phyloP scores from a whole-genome alignment of 2,797 vertebrate species.

The Crenichthys baileyi region DNA sequence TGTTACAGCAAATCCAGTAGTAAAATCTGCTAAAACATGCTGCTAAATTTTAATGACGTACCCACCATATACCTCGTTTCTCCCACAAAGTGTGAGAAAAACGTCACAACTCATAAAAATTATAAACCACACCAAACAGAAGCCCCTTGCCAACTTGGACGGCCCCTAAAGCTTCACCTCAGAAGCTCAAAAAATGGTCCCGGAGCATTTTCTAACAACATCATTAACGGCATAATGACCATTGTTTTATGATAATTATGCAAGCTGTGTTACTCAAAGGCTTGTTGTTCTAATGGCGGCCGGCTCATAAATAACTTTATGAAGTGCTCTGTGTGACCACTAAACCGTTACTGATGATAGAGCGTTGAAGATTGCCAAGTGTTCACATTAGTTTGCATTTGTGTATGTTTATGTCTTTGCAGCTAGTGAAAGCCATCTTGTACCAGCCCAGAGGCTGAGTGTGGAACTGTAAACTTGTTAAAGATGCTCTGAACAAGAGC shows the following conservation, averaged over 20 bases:
- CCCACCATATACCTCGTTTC: constrained; percentile 27
- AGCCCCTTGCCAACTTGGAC: background rate
- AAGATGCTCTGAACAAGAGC: background rate
- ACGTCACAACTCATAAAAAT: constrained; percentile 27
- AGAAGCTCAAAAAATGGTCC: constrained; percentile 18
- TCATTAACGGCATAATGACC: constrained; percentile 65
- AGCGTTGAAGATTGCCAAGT: constrained; percentile 47
- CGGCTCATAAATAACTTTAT: constrained; percentile 68
- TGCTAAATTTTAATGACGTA: background rate
- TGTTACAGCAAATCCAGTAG: background rate
- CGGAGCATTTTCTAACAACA: constrained; percentile 47
- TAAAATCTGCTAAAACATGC: background rate
- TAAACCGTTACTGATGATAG: constrained; percentile 63
- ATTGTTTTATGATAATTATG: constrained; percentile 69
- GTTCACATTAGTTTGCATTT: constrained; percentile 39
- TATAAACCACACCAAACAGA: constrained; percentile 43
- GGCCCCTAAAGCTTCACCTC: constrained; percentile 17
- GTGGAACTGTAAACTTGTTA: background rate
- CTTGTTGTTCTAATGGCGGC: constrained; percentile 59
- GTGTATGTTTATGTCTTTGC: constrained; percentile 22
- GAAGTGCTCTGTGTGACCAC: constrained; percentile 58
- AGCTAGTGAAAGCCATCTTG: background rate
- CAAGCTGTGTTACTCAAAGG: constrained; percentile 63
- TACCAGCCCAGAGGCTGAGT: background rate
- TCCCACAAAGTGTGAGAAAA: constrained; percentile 12